A percentile compares a stretch with the other conserved stretches of the same genome.
These are phyloP conservation scores for Adelphocoris suturalis DNA, from an alignment of 2,888 invertebrate species.

Conservation along the genomic window DNA sequence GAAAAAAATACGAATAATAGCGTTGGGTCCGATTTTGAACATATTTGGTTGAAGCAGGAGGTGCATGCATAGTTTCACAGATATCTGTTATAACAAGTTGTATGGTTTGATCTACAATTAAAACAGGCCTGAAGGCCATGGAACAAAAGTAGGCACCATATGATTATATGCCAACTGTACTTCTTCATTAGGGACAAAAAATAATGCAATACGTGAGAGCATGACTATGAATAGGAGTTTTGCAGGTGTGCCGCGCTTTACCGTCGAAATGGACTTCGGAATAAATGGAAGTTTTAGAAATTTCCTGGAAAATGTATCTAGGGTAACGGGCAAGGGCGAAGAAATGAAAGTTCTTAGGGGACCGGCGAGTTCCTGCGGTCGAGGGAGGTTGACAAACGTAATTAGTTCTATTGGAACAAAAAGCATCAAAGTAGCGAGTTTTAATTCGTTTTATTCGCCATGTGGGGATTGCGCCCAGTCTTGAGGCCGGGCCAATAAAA, in stretches of 20 bases:
- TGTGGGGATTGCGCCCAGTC: constrained; percentile 68
- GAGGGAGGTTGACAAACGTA: constrained; percentile 63
- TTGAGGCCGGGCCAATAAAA: constrained; percentile 81
- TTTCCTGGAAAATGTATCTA: constrained; percentile 8
- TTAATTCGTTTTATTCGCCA: constrained; percentile 70
- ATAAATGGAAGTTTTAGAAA: background rate
- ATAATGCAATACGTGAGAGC: too few relatives aligned
- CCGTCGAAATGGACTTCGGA: constrained; percentile 11
- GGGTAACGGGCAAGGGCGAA: constrained; percentile 12
- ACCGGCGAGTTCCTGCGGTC: constrained; percentile 58
- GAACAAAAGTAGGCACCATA: too few relatives aligned
- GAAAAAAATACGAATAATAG: too few relatives aligned
- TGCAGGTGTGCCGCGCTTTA: background rate
- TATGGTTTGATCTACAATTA: too few relatives aligned
- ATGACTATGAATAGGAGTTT: background rate
- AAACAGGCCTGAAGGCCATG: too few relatives aligned
- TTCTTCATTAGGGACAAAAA: too few relatives aligned
- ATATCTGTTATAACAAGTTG: too few relatives aligned
- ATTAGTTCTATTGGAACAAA: constrained; percentile 68
- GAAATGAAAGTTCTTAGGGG: constrained; percentile 36
- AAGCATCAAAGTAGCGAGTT: constrained; percentile 70
- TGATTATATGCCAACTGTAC: too few relatives aligned
- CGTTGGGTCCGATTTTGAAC: too few relatives aligned
- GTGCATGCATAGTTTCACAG: too few relatives aligned
- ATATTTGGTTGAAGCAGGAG: too few relatives aligned